Evolutionary conservation across 1,140 invertebrate genomes (phyloP).

Genomic region (Tetranychus cinnabarinus): DNA sequence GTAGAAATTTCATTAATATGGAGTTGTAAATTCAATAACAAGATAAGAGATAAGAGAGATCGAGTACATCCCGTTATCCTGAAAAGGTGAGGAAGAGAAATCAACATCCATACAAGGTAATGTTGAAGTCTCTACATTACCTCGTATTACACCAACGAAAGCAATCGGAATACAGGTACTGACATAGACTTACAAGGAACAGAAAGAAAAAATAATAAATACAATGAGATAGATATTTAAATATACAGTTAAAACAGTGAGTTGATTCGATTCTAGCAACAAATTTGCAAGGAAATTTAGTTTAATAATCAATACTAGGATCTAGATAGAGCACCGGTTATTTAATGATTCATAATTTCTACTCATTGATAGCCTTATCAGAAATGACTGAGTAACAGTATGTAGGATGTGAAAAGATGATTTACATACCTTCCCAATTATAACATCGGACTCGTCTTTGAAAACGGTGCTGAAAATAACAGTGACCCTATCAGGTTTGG

Average conservation of each 20-base stretch:
- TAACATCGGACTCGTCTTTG: slow-evolving; percentile 89
- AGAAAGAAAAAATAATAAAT: too few species aligned
- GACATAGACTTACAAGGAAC: too few species aligned
- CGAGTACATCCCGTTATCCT: too few species aligned
- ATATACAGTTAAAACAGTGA: too few species aligned
- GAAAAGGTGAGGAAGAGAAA: not conserved
- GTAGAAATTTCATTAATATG: too few species aligned
- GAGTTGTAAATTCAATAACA: too few species aligned
- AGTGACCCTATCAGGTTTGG: slow-evolving; percentile 89
- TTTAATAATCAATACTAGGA: not conserved
- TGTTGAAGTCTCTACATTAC: not conserved
- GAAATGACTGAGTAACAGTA: not conserved
- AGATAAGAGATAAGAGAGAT: too few species aligned
- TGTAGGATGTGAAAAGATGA: not conserved
- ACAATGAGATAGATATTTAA: too few species aligned
- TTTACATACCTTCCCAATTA: slow-evolving; percentile 78
- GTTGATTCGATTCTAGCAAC: too few species aligned
- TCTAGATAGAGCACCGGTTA: not conserved
- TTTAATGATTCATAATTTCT: not conserved
- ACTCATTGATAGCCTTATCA: too few species aligned
- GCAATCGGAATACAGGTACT: too few species aligned
- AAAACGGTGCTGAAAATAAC: slow-evolving; percentile 98
- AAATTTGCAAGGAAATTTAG: too few species aligned
- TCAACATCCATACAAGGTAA: not conserved
- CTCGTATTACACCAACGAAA: not conserved